A percentile compares a stretch with the other conserved stretches of the same genome.
phyloP scores from a whole-genome alignment of 2,797 vertebrate species.

The Argentina silus region DNA sequence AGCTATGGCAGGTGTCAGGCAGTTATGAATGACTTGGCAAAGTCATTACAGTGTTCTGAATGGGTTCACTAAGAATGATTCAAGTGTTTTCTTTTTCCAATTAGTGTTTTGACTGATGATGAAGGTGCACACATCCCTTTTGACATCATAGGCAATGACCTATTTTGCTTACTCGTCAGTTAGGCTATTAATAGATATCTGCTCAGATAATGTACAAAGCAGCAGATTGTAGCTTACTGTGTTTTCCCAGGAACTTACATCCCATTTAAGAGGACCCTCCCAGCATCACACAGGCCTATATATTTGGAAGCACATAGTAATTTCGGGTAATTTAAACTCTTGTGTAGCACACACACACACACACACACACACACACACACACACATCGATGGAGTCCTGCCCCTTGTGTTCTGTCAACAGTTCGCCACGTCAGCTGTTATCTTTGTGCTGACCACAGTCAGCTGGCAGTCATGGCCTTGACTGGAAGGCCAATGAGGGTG shows the following conservation, averaged over 20 bases:
- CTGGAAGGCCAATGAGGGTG: slow-evolving; percentile 45
- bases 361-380: not conserved
- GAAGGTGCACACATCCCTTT: not conserved
- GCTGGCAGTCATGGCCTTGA: slow-evolving; percentile 56
- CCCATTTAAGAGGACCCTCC: not conserved
- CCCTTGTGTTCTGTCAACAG: slow-evolving; percentile 55
- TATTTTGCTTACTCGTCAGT: not conserved
- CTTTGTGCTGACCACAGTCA: slow-evolving; percentile 67
- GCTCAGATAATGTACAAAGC: not conserved
- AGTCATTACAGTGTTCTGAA: no score
- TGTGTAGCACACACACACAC: not conserved
- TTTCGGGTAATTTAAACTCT: not conserved
- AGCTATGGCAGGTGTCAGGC: no score
- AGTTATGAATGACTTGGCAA: no score
- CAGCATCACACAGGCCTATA: not conserved
- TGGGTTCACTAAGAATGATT: no score
- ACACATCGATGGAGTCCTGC: slow-evolving; percentile 30
- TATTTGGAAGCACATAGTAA: not conserved
- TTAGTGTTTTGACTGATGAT: no score
- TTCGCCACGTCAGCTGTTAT: slow-evolving; percentile 72
- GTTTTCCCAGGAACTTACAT: not conserved
- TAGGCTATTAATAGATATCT: not conserved
- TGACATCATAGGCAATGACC: not conserved
- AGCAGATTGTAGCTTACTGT: not conserved
- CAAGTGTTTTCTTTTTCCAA: no score